These are phyloP conservation scores for Sapajus apella DNA, from an alignment of 2,113 vertebrate species.

Conservation along the genomic window DNA sequence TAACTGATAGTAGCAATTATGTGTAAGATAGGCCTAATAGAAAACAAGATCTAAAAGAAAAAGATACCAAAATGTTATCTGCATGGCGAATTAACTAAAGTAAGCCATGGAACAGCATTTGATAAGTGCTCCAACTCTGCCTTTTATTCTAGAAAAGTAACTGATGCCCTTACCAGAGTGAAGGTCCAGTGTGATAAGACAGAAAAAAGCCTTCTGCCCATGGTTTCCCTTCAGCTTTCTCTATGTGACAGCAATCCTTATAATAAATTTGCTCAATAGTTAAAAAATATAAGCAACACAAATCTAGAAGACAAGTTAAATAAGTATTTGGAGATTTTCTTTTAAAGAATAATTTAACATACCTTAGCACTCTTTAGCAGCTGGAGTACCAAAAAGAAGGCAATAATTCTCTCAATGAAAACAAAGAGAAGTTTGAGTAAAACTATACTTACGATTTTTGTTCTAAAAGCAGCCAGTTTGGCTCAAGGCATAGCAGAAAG, in stretches of 20 bases:
- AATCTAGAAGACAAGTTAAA: constrained; percentile 30
- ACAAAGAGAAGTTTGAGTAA: background rate
- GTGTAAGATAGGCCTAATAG: background rate
- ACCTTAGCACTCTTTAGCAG: constrained; percentile 11
- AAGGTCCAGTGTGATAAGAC: background rate
- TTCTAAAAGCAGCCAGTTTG: constrained; percentile 10
- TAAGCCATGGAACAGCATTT: background rate
- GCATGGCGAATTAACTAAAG: background rate
- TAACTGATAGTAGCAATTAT: background rate
- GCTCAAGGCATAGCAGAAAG: constrained; percentile 35
- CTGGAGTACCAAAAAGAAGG: background rate
- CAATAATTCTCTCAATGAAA: background rate
- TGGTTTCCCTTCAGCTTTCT: background rate
- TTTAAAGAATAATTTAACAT: background rate
- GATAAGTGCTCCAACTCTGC: background rate
- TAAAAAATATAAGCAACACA: background rate
- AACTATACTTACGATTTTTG: background rate
- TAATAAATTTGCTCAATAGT: background rate
- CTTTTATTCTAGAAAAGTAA: background rate
- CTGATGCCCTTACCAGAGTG: background rate
- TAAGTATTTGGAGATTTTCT: background rate
- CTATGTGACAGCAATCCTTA: background rate
- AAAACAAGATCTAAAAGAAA: background rate
- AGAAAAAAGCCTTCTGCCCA: background rate
- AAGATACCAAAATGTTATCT: background rate